Evolutionary conservation across 2,113 vertebrate genomes (phyloP), one percentile per base, ranked within the genome.

Genomic region (Herpailurus yagouaroundi): DNA sequence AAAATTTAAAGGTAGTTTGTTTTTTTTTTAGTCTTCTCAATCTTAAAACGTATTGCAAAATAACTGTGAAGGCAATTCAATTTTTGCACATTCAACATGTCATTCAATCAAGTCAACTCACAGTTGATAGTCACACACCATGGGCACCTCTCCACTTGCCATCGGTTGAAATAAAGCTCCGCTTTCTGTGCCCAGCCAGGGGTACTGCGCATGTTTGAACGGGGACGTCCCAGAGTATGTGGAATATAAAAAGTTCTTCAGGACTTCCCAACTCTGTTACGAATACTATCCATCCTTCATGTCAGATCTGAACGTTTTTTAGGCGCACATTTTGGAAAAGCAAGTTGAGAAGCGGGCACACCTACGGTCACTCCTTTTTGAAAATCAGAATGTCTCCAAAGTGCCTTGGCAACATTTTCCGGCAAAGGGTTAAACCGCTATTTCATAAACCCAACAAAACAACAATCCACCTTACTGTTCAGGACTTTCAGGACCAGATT

Each of bases 371-470:
- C 48, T 68, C 13, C 66, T 74, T 23, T n/a, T 45, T 48, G 50
- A 94, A 95, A 68, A 33, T 18, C 36, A 68, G 69, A 82, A 63
- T 71, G 69, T 55, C 89, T 93, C 19, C 27, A 9, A 10, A 25
- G 25, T 1, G 5, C 38, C 89, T 29, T 68, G 66, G 38, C 64
- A 94, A 79, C 74, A 23, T 57, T 93, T 93, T 91, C 50, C 90
- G 89, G 60, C 18, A 33, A 64, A 95, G 1, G 31, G 97, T 97
- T 95, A 90, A 76, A 38, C 60, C 19, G 73, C 96, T 69, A 38
- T 64, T 60, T 41, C 48, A 95, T 79, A 41, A 93, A 50, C 4
- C 50, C 66, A 55, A 69, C 7, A 25, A 52, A 7, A 21, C 57
- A 23, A 48, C 96, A 93, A 48, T 19, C 48, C 87, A 83, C 16